Evolutionary conservation across 2,113 vertebrate species (phyloP).

Genomic region (Ptilonorhynchus violaceus): DNA sequence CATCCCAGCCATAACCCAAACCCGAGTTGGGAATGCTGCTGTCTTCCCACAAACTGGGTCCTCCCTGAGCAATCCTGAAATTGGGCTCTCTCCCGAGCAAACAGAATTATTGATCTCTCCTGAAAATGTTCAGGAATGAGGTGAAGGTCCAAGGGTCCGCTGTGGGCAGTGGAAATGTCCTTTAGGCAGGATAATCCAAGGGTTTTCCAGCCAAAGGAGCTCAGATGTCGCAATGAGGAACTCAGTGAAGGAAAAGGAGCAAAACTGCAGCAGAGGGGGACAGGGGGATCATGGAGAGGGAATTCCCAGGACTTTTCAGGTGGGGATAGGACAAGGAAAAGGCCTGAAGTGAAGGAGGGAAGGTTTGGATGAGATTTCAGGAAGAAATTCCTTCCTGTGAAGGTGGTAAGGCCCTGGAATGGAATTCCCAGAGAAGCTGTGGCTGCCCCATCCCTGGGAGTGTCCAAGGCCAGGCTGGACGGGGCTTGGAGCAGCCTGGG

Average conservation of each 20-base stretch:
- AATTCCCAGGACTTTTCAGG: background rate
- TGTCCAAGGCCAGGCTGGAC: too few relatives aligned
- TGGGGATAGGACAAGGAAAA: background rate
- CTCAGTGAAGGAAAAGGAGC: background rate
- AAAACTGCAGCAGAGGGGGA: background rate
- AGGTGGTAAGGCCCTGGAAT: background rate
- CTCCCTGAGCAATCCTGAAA: background rate
- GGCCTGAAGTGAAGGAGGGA: background rate
- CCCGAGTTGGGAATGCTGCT: accelerated
- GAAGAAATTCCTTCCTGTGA: background rate
- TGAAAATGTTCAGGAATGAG: background rate
- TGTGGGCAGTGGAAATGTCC: accelerated
- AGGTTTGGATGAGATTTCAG: background rate
- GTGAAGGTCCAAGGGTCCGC: background rate
- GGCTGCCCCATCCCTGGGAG: too few relatives aligned
- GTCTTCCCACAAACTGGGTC: background rate
- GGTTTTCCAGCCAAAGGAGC: background rate
- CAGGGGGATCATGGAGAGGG: background rate
- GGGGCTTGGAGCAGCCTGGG: too few relatives aligned
- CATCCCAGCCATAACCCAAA: background rate
- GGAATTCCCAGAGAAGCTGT: background rate
- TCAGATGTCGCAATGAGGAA: background rate
- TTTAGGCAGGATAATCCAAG: background rate
- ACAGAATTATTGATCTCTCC: background rate
- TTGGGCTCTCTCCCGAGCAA: background rate